phyloP scores from a whole-genome alignment of 1,140 invertebrate species.

The Zaprionus camerounensis region DNA sequence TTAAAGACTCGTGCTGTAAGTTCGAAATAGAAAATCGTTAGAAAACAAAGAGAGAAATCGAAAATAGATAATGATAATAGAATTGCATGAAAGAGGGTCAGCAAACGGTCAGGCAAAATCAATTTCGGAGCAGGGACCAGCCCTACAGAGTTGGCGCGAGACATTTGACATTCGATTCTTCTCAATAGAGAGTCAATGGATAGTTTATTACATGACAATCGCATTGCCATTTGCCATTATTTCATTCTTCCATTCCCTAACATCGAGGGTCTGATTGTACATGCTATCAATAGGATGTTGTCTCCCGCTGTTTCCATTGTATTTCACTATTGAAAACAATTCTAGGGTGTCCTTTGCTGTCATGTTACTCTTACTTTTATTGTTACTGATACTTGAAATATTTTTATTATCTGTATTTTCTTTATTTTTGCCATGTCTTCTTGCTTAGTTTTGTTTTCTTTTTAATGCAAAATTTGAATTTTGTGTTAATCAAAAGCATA shows the following conservation, averaged over 20 bases:
- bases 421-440: no score
- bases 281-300: slow-evolving; percentile 4
- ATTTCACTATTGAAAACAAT: background rate
- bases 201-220: slow-evolving; percentile 64
- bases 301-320: slow-evolving; percentile 36
- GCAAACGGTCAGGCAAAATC: background rate
- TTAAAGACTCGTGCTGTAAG: background rate
- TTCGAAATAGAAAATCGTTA: slow-evolving; percentile 3
- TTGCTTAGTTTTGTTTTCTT: no score
- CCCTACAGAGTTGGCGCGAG: background rate
- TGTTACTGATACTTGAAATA: background rate
- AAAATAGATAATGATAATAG: slow-evolving; percentile 27
- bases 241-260: slow-evolving; percentile 5
- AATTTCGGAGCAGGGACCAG: background rate
- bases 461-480: no score
- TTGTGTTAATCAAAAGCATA: no score
- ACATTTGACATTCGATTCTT: background rate
- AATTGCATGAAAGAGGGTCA: slow-evolving; percentile 38
- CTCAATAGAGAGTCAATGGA: slow-evolving; percentile 48
- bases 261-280: slow-evolving; percentile 42
- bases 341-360: background rate
- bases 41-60: background rate
- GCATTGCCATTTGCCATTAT: slow-evolving; percentile 44
- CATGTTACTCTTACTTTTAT: background rate
- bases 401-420: no score